These are phyloP conservation scores for Troglohyphantes excavatus DNA, from an alignment of 2,888 invertebrate species.

Conservation along the genomic window DNA sequence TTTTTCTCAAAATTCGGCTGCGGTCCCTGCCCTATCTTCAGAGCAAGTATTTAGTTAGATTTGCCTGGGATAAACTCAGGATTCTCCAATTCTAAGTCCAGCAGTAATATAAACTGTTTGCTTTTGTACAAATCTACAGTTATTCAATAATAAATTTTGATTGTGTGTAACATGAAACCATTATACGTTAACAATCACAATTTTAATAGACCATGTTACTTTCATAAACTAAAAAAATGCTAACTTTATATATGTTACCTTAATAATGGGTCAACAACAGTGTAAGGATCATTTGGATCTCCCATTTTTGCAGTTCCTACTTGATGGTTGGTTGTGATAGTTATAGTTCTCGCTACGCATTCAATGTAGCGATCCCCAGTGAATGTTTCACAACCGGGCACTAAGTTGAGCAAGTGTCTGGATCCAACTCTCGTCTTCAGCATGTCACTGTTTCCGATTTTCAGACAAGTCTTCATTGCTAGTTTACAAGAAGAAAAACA, in stretches of 20 bases:
- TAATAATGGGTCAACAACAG: neutral
- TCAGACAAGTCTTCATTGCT: neutral
- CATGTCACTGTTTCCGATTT: neutral
- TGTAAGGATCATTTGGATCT: neutral
- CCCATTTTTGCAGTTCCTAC: neutral
- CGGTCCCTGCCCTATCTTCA: too few relatives aligned
- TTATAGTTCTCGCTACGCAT: neutral
- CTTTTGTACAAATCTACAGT: too few relatives aligned
- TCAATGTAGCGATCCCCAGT: neutral
- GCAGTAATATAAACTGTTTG: too few relatives aligned
- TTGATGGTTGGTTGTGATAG: neutral
- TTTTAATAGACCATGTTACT: too few relatives aligned
- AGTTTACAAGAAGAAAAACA: too few relatives aligned
- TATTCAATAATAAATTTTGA: too few relatives aligned
- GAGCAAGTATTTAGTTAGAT: too few relatives aligned
- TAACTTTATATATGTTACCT: neutral
- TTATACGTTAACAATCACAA: too few relatives aligned
- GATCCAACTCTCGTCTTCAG: neutral
- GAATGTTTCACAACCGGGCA: neutral
- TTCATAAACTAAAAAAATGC: neutral
- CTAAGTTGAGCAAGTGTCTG: neutral
- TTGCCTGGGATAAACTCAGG: too few relatives aligned
- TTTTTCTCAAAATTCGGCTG: too few relatives aligned
- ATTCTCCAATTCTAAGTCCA: too few relatives aligned
- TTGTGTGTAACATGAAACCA: too few relatives aligned